A percentile compares a stretch with the other conserved stretches of the same genome.
phyloP scores from a whole-genome alignment of 1,140 invertebrate species.

The Diprion similis region DNA sequence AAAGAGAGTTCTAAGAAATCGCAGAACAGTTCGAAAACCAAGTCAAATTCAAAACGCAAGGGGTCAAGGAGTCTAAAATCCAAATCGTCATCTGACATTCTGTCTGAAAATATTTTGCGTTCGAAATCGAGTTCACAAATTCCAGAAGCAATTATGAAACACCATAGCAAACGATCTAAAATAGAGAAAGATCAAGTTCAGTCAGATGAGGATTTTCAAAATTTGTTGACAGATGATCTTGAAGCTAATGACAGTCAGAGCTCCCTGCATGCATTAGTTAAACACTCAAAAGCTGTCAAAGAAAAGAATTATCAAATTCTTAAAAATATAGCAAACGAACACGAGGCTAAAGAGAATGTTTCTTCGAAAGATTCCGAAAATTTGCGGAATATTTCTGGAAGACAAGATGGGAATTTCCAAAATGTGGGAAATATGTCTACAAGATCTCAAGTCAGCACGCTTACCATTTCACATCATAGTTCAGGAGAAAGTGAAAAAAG shows the following conservation, averaged over 20 bases:
- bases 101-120: conserved; percentile 40
- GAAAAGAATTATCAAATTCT: conserved; percentile 51
- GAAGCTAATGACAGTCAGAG: conserved; percentile 51
- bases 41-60: conserved; percentile 48
- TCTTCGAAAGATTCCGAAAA: conserved; percentile 27
- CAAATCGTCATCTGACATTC: conserved; percentile 37
- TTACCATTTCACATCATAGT: conserved; percentile 54
- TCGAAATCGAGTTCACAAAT: conserved; percentile 38
- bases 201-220: conserved; percentile 40
- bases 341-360: conserved; percentile 36
- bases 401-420: conserved; percentile 34
- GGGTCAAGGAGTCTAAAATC: conserved; percentile 46
- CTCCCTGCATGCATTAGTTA: conserved; percentile 49
- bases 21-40: conserved; percentile 38
- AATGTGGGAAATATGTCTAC: conserved; percentile 48
- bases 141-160: conserved; percentile 38
- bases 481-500: conserved; percentile 55
- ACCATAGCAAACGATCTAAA: conserved; percentile 48
- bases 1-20: conserved; percentile 44
- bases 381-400: conserved; percentile 28
- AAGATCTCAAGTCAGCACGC: conserved; percentile 52
- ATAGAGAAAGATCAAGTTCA: conserved; percentile 39
- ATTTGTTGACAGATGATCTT: conserved; percentile 43
- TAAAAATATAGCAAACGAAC: conserved; percentile 46
- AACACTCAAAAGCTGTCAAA: conserved; percentile 50